These are phyloP conservation scores for Thinocorus orbignyianus DNA, from an alignment of 2,113 vertebrate genomes.

Conservation along the genomic window DNA sequence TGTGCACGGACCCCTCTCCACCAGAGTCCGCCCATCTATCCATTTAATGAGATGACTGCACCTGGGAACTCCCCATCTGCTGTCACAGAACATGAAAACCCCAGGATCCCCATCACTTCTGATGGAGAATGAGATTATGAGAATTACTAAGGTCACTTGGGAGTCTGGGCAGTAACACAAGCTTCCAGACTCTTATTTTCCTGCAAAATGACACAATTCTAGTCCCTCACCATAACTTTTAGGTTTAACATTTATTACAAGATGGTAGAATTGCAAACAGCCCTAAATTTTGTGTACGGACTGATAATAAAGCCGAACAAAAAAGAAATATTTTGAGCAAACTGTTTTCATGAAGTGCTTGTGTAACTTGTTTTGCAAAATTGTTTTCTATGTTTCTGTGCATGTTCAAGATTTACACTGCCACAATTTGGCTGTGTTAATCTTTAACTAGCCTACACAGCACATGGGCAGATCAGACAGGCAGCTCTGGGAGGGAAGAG, in stretches of 20 bases:
- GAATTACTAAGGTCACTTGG: neutral
- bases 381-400: neutral
- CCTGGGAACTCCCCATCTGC: neutral
- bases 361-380: neutral
- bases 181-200: neutral
- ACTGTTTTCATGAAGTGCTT: neutral
- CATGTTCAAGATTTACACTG: neutral
- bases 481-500: neutral
- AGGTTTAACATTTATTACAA: neutral
- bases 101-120: neutral
- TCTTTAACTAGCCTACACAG: conserved; percentile 48
- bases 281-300: neutral
- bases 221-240: neutral
- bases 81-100: neutral
- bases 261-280: neutral
- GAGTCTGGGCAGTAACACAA: neutral
- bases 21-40: neutral
- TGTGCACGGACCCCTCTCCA: neutral
- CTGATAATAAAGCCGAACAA: neutral
- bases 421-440: conserved; percentile 9
- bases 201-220: neutral
- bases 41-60: neutral
- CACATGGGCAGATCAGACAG: conserved; percentile 16
- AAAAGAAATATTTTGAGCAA: neutral
- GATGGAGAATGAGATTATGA: neutral